Conservation (phyloP, 2,888 invertebrate genomes). For the Pediacus dermestoides region DNA sequence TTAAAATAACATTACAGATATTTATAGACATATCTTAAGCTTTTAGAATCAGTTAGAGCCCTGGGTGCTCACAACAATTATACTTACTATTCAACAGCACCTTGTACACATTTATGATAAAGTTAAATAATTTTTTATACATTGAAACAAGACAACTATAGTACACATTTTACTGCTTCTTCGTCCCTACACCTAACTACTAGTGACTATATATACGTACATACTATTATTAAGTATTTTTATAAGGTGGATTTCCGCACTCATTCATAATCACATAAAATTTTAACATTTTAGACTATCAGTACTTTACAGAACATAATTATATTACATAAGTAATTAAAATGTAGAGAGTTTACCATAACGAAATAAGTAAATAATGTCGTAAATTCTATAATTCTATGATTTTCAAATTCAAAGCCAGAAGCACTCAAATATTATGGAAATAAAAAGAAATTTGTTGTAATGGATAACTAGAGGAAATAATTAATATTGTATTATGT, state of each 20-base stretch:
- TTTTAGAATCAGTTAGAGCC: constrained; percentile 26
- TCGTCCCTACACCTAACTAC: constrained; percentile 14
- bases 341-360: no score
- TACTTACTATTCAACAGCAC: constrained; percentile 16
- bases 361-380: no score
- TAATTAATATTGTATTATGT: no score
- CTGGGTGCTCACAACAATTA: constrained; percentile 23
- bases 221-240: constrained; percentile 13
- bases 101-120: constrained; percentile 13
- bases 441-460: no score
- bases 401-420: no score
- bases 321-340: no score
- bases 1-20: no score
- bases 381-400: no score
- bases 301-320: constrained; percentile 36
- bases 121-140: constrained; percentile 21
- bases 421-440: no score
- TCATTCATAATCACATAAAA: constrained; percentile 16
- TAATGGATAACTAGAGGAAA: no score
- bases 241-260: no score
- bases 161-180: constrained; percentile 24
- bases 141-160: constrained; percentile 30
- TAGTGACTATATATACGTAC: constrained; percentile 10
- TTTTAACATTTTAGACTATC: constrained; percentile 30
- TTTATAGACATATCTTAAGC: no score